Evolutionary conservation across 2,113 vertebrate species (phyloP), one percentile per base, ranked within the genome.

Genomic region (Nibea coibor): DNA sequence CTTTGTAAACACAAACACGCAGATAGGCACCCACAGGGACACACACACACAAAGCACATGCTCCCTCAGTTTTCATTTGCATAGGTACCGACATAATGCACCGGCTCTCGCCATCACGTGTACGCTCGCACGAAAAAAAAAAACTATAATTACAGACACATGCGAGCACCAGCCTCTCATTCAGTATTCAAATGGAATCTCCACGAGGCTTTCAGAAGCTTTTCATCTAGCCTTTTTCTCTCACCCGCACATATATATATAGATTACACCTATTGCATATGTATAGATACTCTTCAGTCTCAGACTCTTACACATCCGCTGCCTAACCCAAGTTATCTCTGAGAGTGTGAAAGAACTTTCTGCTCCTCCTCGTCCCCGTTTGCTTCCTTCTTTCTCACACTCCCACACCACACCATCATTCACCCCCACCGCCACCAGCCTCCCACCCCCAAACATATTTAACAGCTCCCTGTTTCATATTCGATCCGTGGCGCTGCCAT

Each of bases 1-100:
- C 62, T 80, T 82, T 66, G 71, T 70, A 72, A 77, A 91, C 68
- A 85, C 84, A 91, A 85, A 89, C 83, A 84, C 35, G 59, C 54
- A 86, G 43, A 73, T 70, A 72, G 31, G 48, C 90, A 57, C 63
- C 15, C 78, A 68, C 80, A 24, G 62, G 45, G 47, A 87, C 28
- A 20, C 75, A 73, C 68, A 57, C 73, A 72, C 35, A 63, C 79
- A 72, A 58, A 72, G 51, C 80, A 64, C 78, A 74, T 39, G 31
- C 75, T 78, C 22, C 26, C 75, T 61, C 54, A 0, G 47, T 69
- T 70, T 76, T 80, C 75, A 87, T 89, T 92, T 92, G 67, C 84
- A 92, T 88, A 65, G 35, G 16, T 63, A 72, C 26, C 14, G 9
- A 69, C 64, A 80, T 51, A 77, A 75, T 70, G 67, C 57, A 58